Evolutionary conservation across 2,113 vertebrate species (phyloP), one percentile per base, ranked within the genome.

Genomic region (Mustelus asterias): DNA sequence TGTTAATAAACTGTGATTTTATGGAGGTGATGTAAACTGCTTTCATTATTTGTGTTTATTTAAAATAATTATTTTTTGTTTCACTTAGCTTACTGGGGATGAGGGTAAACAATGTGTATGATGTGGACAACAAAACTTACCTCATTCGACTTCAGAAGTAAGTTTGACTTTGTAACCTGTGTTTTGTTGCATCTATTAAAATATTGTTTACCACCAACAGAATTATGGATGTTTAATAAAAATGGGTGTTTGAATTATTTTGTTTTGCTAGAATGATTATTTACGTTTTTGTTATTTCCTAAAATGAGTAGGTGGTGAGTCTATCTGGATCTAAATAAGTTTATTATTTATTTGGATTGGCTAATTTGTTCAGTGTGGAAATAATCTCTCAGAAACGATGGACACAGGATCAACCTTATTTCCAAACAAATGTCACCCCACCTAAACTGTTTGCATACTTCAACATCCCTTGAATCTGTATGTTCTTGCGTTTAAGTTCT

Each of bases 61-160:
- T 96, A 96, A 96, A 13, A 54, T 67, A 13, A 92, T 18, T 90
- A 65, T 85, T 9, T 85, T 41, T 70, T 41, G 3, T 96, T 88
- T 94, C 14, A 69, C 72, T 41, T 98, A 99, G 99, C 96, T 98
- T 99, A 96, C 83, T 99, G 96, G 99, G 99, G 76, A 99, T 99
- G 99, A 98, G 99, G 97, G 99, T 99, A 18, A 97, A 98, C 97
- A 99, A 99, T 96, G 98, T 99, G 94, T 99, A 99, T 69, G 99
- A 99, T 97, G 99, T 99, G 97, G 99, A 99, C 97, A 99, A 97
- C 92, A 99, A 99, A 98, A 99, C 99, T 0, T 99, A 99, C 54
- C 98, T 99, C 96, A 99, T 99, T 96, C 98, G 98, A 54, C 98
- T 99, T 24, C 99, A 99, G 95, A 99, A 99, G 99, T 99, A 98